Conservation (phyloP, 2,797 vertebrate genomes). For the Gephyroberyx darwinii region DNA sequence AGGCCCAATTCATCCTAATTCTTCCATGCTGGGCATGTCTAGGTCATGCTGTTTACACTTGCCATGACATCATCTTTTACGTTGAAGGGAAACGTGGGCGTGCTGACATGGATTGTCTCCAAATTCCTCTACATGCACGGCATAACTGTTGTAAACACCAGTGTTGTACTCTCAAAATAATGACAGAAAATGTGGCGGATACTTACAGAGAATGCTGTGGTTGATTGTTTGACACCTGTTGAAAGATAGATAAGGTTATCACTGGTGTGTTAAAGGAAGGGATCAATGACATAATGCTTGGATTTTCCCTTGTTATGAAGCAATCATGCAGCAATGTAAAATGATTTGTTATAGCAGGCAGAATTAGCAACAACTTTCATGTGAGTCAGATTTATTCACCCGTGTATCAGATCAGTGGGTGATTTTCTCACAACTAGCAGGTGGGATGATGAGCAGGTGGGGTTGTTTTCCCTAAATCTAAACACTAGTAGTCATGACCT, state of each 20-base stretch:
- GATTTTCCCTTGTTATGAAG: neutral
- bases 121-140: neutral
- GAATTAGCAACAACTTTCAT: neutral
- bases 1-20: too few species aligned
- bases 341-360: too few species aligned
- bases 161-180: neutral
- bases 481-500: too few species aligned
- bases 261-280: neutral
- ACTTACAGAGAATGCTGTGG: slow-evolving; percentile 39
- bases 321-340: neutral
- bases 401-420: neutral
- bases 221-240: slow-evolving; percentile 24
- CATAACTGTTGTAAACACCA: too few species aligned
- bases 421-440: too few species aligned
- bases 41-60: too few species aligned
- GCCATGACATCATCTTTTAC: too few species aligned
- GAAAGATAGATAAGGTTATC: slow-evolving; percentile 32
- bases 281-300: neutral
- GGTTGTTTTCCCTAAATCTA: too few species aligned
- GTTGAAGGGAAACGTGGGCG: too few species aligned
- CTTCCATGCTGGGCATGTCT: too few species aligned
- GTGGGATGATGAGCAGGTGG: too few species aligned
- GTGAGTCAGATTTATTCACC: neutral
- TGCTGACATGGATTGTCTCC: too few species aligned
- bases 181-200: neutral